Evolutionary conservation across 1,140 invertebrate genomes (phyloP), one percentile per base, ranked within the genome.

Genomic region (Drosophila sp.): DNA sequence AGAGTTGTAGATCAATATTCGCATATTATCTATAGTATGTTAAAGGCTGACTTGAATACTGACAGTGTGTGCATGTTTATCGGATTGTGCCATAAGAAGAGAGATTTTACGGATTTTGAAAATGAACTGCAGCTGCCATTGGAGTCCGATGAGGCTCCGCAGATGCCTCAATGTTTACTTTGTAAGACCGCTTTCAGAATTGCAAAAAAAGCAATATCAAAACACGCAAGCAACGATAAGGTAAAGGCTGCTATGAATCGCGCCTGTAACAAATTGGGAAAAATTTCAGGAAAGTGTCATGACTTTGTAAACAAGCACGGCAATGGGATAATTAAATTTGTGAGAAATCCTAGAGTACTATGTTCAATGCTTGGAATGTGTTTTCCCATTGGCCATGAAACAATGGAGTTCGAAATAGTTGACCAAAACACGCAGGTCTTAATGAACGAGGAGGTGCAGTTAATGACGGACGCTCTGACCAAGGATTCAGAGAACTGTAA

Each of bases 1-100:
- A 92, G 93, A 18, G 92, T 97, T 21, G 95, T 96, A 0, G 94
- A 96, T 51, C 90, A 97, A 80, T 97, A 97, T 89, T 96, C 95
- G 79, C 90, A 93, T 0, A 78, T 93, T 29, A 93, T 97, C 45
- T 97, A 97, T 90, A 86, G 93, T 13, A 95, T 94, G 80, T 91
- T 97, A 0, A 93, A 94, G 0, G 92, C 93, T 11, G 93, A 94
- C 79, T 78, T 97, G 27, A 93, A 97, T 79, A 93, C 94, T 1
- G 94, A 94, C 41, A 81, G 91, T 21, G 78, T 96, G 2, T 97
- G 97, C 81, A 81, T 92, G 67, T 91, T 95, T 66, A 93, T 95
- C 78, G 94, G 94, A 29, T 93, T 97, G 32, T 97, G 97, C 14
- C 89, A 90, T 72, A 80, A 45, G 14, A 16, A 90, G 89, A 76